Percentiles rank a stretch among this genome's conserved stretches.
Conservation (phyloP, 2,888 invertebrate species). For the Ephialtes manifestator region DNA sequence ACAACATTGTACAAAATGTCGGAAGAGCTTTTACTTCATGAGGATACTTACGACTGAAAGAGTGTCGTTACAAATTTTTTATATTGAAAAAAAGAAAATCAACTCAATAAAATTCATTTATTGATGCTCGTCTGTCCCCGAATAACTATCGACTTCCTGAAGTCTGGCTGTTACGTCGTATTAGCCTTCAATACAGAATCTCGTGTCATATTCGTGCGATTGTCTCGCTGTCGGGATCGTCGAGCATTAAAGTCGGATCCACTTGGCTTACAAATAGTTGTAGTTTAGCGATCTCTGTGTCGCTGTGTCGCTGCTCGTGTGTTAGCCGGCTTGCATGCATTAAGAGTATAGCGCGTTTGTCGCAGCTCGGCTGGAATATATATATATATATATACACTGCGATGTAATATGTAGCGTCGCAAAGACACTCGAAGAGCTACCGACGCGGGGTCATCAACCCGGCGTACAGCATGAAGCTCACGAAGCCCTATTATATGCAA, state of each 20-base stretch:
- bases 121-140: neutral
- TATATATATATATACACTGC: conserved; percentile 10
- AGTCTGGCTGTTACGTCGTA: conserved; percentile 1
- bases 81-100: no score
- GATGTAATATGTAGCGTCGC: conserved; percentile 25
- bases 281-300: conserved; percentile 1
- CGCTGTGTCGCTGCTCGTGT: neutral
- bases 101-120: neutral
- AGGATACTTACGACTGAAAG: no score
- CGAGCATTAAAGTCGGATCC: conserved; percentile 4
- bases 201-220: neutral
- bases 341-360: conserved; percentile 9
- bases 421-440: conserved; percentile 40
- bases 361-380: conserved; percentile 3
- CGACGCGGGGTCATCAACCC: conserved; percentile 50
- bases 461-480: conserved; percentile 28
- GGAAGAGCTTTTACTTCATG: no score
- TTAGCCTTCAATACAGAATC: neutral
- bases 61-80: no score
- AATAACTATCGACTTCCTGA: neutral
- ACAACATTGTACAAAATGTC: no score
- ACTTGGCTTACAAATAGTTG: conserved; percentile 10
- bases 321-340: neutral
- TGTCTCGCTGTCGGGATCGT: conserved; percentile 12
- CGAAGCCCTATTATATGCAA: conserved; percentile 48